Base-by-base conservation (phyloP, 2,113 vertebrate species). In the Proterorhinus semilunaris region DNA sequence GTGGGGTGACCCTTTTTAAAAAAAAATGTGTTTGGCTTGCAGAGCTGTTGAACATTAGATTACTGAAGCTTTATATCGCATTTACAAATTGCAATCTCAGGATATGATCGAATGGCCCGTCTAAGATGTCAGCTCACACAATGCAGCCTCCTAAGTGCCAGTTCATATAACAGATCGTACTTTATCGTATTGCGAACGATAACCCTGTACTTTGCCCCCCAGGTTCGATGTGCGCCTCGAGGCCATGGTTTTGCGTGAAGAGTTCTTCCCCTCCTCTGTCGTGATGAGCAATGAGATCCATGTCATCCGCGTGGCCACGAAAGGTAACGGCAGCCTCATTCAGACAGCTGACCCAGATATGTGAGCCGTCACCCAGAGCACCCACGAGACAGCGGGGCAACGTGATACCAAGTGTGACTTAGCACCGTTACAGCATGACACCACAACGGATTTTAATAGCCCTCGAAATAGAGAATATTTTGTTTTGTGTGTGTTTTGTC, bases 141-240 rank as follows among this genome's bases (percentile, higher is more conserved):
- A 17, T 44, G 46, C 61, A 47, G 44, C 61, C 45, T 46, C n/a
- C n/a, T 16, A 16, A 62, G 10, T 16, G 59, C 6, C 15, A 62
- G 61, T 9, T 47, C 45, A 17, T 10, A 62, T 62, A 17, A n/a
- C 61, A 16, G 3, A 16, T 15, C n/a, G 11, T 42, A 58, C 21
- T 36, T 36, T 10, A 12, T 58, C 11, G 11, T 58, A 42, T 42
- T 13, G 55, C 11, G 43, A 43, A 59, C 57, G 8, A 17, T 57
- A 72, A 13, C 13, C 36, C 16, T 1, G 2, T 5, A 27, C 27
- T 52, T 13, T 77, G 55, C 16, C 8, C 61, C 71, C 83, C 85
- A 99, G 97, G 84, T 99, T 96, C 55, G 94, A 93, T 15, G 92
- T 98, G 73, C 94, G 96, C 72, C 95, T 99, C 36, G 95, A 98